These are phyloP conservation scores for Dynastes grantii DNA, from an alignment of 2,888 invertebrate species.

Conservation along the genomic window DNA sequence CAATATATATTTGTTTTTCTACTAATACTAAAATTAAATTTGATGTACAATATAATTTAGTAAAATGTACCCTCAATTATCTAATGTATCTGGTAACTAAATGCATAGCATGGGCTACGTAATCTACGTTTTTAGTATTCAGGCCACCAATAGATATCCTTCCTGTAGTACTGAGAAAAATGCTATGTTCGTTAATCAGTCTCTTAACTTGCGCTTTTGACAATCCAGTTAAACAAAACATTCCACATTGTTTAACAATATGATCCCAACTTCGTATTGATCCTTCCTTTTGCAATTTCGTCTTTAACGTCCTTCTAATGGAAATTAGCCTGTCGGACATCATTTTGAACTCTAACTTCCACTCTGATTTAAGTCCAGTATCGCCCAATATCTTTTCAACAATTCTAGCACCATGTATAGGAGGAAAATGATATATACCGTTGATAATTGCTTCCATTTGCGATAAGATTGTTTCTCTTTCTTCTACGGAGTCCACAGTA, in stretches of 20 bases:
- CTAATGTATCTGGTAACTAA: constrained; percentile 81
- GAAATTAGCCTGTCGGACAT: constrained; percentile 99
- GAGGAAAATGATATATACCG: constrained; percentile 98
- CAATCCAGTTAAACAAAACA: constrained; percentile 99
- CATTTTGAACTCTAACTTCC: constrained; percentile 92
- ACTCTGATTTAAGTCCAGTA: constrained; percentile 78
- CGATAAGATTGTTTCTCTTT: constrained; percentile 88
- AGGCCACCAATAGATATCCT: constrained; percentile 98
- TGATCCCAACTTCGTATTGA: constrained; percentile 91
- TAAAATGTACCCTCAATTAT: neutral
- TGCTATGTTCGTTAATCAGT: constrained; percentile 90
- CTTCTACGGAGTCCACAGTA: constrained; percentile 82
- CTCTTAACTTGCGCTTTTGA: constrained; percentile 89
- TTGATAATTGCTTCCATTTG: constrained; percentile 96
- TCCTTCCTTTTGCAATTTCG: constrained; percentile 87
- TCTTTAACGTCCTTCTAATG: constrained; percentile 84
- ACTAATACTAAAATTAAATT: neutral
- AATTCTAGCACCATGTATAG: constrained; percentile 93
- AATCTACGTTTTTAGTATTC: constrained; percentile 94
- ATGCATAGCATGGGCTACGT: constrained; percentile 95
- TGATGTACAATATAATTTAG: neutral
- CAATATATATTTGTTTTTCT: too few relatives aligned
- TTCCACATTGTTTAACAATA: constrained; percentile 99
- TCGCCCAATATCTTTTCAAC: constrained; percentile 88
- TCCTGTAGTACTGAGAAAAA: constrained; percentile 97